phyloP scores from a whole-genome alignment of 1,140 invertebrate species.

The Acromyrmex heyeri region DNA sequence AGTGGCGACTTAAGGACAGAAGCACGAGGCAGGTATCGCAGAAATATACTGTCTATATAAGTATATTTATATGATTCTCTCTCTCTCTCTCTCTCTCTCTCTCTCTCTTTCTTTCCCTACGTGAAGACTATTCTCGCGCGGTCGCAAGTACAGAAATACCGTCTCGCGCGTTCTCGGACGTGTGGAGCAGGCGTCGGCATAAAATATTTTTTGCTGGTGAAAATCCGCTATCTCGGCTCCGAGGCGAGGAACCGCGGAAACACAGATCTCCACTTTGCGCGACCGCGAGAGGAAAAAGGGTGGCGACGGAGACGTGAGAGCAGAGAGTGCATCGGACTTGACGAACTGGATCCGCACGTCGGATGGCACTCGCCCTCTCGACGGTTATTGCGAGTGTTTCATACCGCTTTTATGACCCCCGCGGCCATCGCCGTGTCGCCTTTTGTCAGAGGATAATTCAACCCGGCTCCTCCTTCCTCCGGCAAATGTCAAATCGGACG shows the following conservation, averaged over 20 bases:
- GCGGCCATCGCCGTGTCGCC: constrained; percentile 11
- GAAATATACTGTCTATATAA: constrained; percentile 13
- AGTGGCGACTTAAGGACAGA: constrained; percentile 22
- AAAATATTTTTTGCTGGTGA: constrained; percentile 51
- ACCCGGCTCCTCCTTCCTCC: not conserved
- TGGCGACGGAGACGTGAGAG: constrained; percentile 17
- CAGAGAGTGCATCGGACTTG: constrained; percentile 49
- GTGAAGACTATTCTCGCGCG: constrained; percentile 19
- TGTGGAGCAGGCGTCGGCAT: not conserved
- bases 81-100: not conserved
- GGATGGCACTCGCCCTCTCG: not conserved
- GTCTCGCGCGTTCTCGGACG: constrained; percentile 10
- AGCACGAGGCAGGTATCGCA: not conserved
- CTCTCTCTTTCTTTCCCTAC: not conserved
- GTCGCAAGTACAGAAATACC: constrained; percentile 5
- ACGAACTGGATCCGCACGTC: constrained; percentile 30
- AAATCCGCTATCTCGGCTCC: constrained; percentile 11
- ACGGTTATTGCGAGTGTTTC: constrained; percentile 45
- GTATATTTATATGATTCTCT: constrained; percentile 44
- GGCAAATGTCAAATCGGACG: constrained; percentile 43
- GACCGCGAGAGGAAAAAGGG: constrained; percentile 41
- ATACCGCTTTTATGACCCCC: constrained; percentile 35
- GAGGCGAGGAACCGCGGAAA: constrained; percentile 34
- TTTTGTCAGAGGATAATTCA: constrained; percentile 46
- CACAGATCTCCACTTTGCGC: constrained; percentile 58